Percentiles rank a stretch among this genome's conserved stretches.
Conservation (phyloP, 2,113 vertebrate genomes). For the Rattus rattus region DNA sequence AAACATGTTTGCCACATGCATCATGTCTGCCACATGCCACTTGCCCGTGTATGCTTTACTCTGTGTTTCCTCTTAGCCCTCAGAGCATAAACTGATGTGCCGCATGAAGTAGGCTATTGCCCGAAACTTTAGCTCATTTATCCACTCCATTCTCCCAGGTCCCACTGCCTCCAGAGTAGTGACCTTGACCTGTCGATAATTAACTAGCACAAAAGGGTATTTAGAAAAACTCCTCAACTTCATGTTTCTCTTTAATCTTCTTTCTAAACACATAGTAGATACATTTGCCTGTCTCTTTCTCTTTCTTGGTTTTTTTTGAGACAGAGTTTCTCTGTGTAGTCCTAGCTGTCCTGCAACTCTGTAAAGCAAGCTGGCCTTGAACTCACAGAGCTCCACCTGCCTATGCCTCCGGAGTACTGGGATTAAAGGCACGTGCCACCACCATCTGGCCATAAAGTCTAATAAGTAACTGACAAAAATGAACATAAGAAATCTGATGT, state of each 20-base stretch:
- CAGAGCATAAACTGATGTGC: neutral
- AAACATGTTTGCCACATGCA: no score
- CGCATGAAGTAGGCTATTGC: neutral
- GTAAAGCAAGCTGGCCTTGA: neutral
- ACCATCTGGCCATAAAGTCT: neutral
- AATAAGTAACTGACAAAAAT: constrained; percentile 42
- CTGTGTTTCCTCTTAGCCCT: neutral
- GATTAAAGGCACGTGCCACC: neutral
- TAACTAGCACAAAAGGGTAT: neutral
- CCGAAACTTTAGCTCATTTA: neutral
- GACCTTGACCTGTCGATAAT: neutral
- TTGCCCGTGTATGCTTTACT: neutral
- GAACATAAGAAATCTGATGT: constrained; percentile 17
- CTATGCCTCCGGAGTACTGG: neutral
- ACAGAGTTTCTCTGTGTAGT: neutral
- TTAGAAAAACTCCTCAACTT: constrained; percentile 4
- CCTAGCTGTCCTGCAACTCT: neutral
- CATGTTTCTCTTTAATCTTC: constrained; percentile 46
- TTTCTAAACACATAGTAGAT: constrained; percentile 21
- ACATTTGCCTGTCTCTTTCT: neutral
- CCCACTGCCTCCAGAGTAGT: neutral
- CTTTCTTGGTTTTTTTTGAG: neutral
- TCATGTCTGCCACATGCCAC: neutral
- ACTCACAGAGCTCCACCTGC: neutral
- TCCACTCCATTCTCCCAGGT: neutral